Evolutionary conservation across 2,113 vertebrate genomes (phyloP).

Genomic region (Lipophrys pholis): DNA sequence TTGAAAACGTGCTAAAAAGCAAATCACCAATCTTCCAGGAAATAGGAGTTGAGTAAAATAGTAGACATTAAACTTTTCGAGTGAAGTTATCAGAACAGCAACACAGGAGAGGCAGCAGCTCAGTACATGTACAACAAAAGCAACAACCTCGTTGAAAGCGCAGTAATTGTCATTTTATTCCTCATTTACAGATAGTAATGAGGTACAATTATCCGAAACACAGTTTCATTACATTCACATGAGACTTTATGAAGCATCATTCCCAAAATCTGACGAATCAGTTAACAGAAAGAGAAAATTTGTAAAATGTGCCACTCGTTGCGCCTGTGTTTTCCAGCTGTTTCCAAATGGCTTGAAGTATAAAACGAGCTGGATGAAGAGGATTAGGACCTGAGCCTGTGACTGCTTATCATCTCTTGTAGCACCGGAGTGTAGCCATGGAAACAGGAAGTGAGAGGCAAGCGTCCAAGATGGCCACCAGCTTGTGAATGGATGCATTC

Average conservation of each 20-base stretch:
- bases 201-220: no score
- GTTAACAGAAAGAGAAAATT: neutral
- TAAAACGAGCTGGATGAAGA: constrained; percentile 75
- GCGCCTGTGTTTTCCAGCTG: constrained; percentile 54
- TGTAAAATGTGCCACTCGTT: constrained; percentile 43
- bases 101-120: no score
- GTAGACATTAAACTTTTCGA: no score
- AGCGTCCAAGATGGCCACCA: constrained; percentile 84
- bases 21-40: no score
- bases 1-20: no score
- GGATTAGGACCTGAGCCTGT: constrained; percentile 67
- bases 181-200: no score
- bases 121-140: no score
- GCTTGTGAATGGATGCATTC: constrained; percentile 86
- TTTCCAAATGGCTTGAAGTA: constrained; percentile 71
- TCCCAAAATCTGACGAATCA: constrained; percentile 45
- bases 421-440: constrained; percentile 72
- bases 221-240: no score
- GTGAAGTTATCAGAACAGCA: no score
- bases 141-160: no score
- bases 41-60: no score
- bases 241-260: neutral
- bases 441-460: constrained; percentile 83
- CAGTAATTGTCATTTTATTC: no score
- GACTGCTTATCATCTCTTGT: constrained; percentile 70